Percentiles rank a stretch among this genome's conserved stretches.
Evolutionary conservation across 2,888 invertebrate genomes (phyloP).

Genomic region (Oscheius onirici): DNA sequence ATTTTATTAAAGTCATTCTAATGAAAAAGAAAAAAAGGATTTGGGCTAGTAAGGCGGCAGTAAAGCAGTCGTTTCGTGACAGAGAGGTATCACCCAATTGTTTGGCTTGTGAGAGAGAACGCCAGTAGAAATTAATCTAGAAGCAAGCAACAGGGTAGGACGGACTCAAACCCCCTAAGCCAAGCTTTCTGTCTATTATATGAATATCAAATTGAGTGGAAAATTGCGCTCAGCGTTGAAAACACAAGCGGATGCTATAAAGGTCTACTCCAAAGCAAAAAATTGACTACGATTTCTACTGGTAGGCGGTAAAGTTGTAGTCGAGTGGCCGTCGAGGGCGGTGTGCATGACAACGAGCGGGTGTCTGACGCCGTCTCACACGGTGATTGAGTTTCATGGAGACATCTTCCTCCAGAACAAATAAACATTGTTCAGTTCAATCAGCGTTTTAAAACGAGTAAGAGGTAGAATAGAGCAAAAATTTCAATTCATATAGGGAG

Average conservation of each 20-base stretch:
- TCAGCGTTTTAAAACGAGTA: not conserved
- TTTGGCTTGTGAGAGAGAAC: not conserved
- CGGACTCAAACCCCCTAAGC: not conserved
- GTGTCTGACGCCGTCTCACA: slow-evolving; percentile 20
- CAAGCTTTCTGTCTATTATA: slow-evolving; percentile 15
- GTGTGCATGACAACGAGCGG: slow-evolving; percentile 30
- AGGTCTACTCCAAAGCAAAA: too few species aligned
- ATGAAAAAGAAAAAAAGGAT: slow-evolving; percentile 8
- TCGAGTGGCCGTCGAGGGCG: slow-evolving; percentile 13
- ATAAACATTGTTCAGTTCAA: slow-evolving; percentile 14
- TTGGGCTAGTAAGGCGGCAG: not conserved
- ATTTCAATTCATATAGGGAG: too few species aligned
- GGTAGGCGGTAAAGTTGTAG: slow-evolving; percentile 5
- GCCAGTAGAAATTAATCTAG: slow-evolving; percentile 10
- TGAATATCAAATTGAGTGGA: slow-evolving; percentile 23
- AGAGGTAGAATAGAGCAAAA: not conserved
- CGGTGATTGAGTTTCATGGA: slow-evolving; percentile 31
- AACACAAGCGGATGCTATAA: too few species aligned
- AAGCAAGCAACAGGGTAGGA: slow-evolving; percentile 5
- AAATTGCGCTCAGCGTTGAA: slow-evolving; percentile 7
- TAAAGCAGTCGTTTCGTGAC: slow-evolving; percentile 5
- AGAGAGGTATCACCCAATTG: slow-evolving; percentile 3
- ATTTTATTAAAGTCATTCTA: not conserved
- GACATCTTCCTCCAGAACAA: slow-evolving; percentile 18
- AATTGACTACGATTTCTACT: too few species aligned